Base-by-base conservation (phyloP, 2,797 vertebrate genomes). In the Erpetoichthys calabaricus region DNA sequence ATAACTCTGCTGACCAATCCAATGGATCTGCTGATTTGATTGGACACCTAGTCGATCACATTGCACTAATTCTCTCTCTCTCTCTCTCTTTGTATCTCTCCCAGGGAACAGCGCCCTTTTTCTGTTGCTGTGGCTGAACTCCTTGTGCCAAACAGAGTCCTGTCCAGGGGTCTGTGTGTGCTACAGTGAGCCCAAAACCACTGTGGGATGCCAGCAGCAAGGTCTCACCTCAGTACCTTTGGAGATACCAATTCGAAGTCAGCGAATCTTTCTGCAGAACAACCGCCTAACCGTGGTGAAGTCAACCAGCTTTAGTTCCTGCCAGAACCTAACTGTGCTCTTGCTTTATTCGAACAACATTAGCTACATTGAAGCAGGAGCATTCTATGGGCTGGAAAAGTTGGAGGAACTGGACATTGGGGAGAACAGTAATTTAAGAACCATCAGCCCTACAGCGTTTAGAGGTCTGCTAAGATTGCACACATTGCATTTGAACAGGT, bases 311-410 rank as follows among this genome's bases (percentile, higher is more conserved):
- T 98, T 99, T 77, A 92, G 90, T 62, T 92, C 85, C 44, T 91
- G 91, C 69, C 91, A 87, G 67, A 99, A 99, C 75, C 89, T 98
- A 70, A 97, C 90, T 0, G 94, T 97, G 60, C 86, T 99, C 62
- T 97, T 90, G 91, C 85, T 99, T 53, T 91, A 97, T 74, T 98
- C 94, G n/a, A 99, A 99, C 63, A 91, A 93, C 57, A 91, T 99
- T 70, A 92, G 89, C 79, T 82, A 80, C 68, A 94, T 99, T 0
- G 94, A 97, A 43, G 84, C 91, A 0, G 80, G 90, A 1, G 91
- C 94, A 55, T 97, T 99, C 67, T 76, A 83, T 0, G 94, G 94
- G 56, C 80, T 99, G 63, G 83, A 82, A 64, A 91, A 86, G 61
- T 77, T 99, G 61, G 94, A 99, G 75, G 92, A 98, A 67, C 73